Conservation (phyloP, 2,797 vertebrate species). For the Falco peregrinus region DNA sequence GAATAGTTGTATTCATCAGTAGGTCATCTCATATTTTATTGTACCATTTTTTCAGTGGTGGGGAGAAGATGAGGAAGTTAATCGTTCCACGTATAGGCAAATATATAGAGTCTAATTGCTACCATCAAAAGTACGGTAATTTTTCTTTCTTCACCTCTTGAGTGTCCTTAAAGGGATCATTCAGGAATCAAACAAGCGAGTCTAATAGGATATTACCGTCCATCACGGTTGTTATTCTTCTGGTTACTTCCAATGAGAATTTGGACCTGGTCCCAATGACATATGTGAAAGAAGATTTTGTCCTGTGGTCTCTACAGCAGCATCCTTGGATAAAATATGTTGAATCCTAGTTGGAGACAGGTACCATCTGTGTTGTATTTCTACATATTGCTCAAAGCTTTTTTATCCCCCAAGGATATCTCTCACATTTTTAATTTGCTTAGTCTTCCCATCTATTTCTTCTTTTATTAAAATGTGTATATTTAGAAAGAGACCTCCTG, state of each 20-base stretch:
- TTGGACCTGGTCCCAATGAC: conserved; percentile 40
- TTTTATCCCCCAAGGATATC: background rate
- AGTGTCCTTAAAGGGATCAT: conserved; percentile 51
- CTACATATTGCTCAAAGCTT: conserved; percentile 22
- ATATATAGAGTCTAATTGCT: conserved; percentile 10
- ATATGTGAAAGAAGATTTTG: conserved; percentile 52
- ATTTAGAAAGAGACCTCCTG: background rate
- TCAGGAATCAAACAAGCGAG: conserved; percentile 50
- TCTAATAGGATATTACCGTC: conserved; percentile 56
- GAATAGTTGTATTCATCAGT: conserved; percentile 11
- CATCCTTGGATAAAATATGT: conserved; percentile 37
- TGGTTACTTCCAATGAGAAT: conserved; percentile 25
- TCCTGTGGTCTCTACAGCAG: conserved; percentile 17
- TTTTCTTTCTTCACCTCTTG: conserved; percentile 42
- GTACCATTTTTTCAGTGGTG: background rate
- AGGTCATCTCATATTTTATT: conserved; percentile 7
- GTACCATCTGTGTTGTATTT: conserved; percentile 59
- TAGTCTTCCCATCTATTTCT: background rate
- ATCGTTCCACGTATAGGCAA: background rate
- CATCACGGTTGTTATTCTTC: conserved; percentile 56
- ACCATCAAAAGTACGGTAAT: conserved; percentile 1
- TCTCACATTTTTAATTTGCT: conserved; percentile 26
- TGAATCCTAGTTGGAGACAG: conserved; percentile 42
- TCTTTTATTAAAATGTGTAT: conserved; percentile 23
- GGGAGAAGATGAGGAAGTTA: background rate